A percentile compares a stretch with the other conserved stretches of the same genome.
phyloP scores from a whole-genome alignment of 2,888 invertebrate genomes.

The Tenthredo notha region DNA sequence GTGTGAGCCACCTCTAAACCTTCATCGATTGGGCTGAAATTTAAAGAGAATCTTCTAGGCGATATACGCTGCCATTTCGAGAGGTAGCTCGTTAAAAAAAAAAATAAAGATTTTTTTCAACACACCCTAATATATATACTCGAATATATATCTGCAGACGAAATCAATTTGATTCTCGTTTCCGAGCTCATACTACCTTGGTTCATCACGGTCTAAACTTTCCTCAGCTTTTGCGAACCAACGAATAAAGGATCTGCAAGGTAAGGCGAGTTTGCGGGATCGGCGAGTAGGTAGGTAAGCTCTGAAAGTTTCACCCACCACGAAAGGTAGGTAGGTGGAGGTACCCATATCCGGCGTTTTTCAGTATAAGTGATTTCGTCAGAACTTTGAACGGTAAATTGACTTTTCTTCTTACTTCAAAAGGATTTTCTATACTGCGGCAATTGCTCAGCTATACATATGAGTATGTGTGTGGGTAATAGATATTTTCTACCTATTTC shows the following conservation, averaged over 20 bases:
- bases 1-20: too few species aligned
- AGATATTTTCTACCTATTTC: neutral
- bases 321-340: neutral
- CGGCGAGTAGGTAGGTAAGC: neutral
- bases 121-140: too few species aligned
- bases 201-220: constrained; percentile 35
- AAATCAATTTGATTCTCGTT: constrained; percentile 18
- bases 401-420: neutral
- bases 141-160: neutral
- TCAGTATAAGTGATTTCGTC: constrained; percentile 39
- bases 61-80: too few species aligned
- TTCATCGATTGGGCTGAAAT: too few species aligned
- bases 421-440: neutral
- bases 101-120: too few species aligned
- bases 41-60: too few species aligned
- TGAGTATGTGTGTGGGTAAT: neutral
- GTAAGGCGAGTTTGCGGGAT: neutral
- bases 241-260: neutral
- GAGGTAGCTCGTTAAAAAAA: too few species aligned
- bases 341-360: constrained; percentile 2
- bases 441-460: neutral
- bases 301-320: constrained; percentile 30
- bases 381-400: constrained; percentile 12
- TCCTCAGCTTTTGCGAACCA: constrained; percentile 1
- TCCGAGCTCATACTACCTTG: neutral